Conservation (phyloP, 2,888 invertebrate genomes). For the Choristoneura rosaceana region DNA sequence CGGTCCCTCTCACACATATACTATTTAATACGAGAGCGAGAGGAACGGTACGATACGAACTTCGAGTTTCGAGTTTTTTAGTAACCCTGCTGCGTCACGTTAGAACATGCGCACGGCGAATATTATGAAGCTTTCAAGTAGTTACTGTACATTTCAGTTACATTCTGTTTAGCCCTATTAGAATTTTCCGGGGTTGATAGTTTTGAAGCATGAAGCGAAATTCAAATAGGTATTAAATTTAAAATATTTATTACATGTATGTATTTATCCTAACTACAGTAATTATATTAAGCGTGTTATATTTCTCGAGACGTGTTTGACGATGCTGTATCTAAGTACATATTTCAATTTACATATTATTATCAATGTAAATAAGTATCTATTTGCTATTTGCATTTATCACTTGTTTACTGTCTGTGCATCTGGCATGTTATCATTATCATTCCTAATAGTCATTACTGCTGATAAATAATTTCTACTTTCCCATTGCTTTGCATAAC, state of each 20-base stretch:
- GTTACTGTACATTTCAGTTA: no score
- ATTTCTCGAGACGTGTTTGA: neutral
- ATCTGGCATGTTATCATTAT: slow-evolving; percentile 48
- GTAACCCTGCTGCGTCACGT: no score
- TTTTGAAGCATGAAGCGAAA: neutral
- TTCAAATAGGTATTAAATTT: neutral
- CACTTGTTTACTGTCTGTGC: slow-evolving; percentile 58
- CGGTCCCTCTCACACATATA: no score
- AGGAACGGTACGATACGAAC: no score
- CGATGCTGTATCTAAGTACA: slow-evolving; percentile 1
- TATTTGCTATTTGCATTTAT: slow-evolving; percentile 45
- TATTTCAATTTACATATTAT: slow-evolving; percentile 22
- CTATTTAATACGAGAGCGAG: no score
- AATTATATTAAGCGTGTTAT: neutral
- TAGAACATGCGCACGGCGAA: neutral
- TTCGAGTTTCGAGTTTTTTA: no score
- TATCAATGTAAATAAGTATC: slow-evolving; percentile 41
- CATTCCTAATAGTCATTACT: slow-evolving; percentile 51
- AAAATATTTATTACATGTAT: neutral
- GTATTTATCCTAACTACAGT: neutral
- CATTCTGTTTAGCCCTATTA: no score
- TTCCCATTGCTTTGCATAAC: slow-evolving; percentile 58
- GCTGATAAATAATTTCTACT: slow-evolving; percentile 60
- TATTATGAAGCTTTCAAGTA: neutral
- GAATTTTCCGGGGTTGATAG: neutral